A percentile compares a stretch with the other conserved stretches of the same genome.
phyloP scores from a whole-genome alignment of 2,888 invertebrate species.

The Dendrolimus pini region DNA sequence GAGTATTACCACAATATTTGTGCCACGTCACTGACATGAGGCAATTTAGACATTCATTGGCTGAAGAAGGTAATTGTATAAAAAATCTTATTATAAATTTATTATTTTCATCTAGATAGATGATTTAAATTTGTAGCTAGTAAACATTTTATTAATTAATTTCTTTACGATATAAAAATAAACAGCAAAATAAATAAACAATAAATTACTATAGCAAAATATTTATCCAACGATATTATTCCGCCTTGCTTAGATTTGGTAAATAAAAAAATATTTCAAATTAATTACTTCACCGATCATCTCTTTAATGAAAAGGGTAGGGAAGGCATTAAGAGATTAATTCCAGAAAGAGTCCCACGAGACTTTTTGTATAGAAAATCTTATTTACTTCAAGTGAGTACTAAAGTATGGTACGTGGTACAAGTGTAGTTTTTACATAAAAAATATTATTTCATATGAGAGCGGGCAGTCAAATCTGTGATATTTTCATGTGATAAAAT shows the following conservation, averaged over 20 bases:
- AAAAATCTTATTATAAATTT: no score
- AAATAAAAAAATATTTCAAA: conserved; percentile 26
- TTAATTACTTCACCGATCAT: conserved; percentile 56
- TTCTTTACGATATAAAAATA: not conserved
- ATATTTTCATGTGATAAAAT: no score
- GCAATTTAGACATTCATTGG: no score
- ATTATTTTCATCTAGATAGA: no score
- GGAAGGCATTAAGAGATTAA: conserved; percentile 63
- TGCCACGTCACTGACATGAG: no score
- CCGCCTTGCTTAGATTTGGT: conserved; percentile 12
- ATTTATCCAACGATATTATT: conserved; percentile 13
- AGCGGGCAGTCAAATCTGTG: no score
- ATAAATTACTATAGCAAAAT: conserved; percentile 1
- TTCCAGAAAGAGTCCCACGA: conserved; percentile 52
- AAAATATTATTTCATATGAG: no score
- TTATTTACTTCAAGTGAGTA: conserved; percentile 61
- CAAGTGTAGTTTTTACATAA: conserved; percentile 4
- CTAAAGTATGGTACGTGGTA: conserved; percentile 12
- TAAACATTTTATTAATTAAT: not conserved
- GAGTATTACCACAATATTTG: no score
- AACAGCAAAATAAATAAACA: not conserved
- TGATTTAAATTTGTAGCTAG: no score
- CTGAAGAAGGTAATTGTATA: no score
- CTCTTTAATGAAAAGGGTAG: conserved; percentile 52
- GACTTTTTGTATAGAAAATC: conserved; percentile 64